Conservation (phyloP, 2,113 vertebrate genomes). For the Gyps fulvus region DNA sequence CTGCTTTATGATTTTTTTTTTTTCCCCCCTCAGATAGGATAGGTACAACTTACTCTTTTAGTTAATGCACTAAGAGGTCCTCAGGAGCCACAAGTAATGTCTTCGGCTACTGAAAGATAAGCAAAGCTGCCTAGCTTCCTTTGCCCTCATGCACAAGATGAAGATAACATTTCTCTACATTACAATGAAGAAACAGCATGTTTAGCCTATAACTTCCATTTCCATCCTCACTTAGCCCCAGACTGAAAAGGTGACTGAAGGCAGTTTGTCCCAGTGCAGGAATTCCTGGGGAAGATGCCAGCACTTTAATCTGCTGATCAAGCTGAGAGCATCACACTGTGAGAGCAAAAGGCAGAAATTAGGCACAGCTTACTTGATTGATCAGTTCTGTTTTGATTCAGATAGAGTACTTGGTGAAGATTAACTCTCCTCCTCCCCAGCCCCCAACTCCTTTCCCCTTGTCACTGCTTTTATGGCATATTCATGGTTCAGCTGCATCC, state of each 20-base stretch:
- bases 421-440: neutral
- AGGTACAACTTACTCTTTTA: neutral
- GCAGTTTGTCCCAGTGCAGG: slow-evolving; percentile 33
- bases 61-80: neutral
- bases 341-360: neutral
- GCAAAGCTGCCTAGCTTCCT: neutral
- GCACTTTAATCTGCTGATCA: slow-evolving; percentile 43
- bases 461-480: neutral
- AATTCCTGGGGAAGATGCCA: slow-evolving; percentile 52
- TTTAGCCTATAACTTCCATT: neutral
- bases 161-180: rapidly evolving
- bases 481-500: neutral
- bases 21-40: neutral
- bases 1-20: neutral
- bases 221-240: neutral
- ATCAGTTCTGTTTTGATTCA: neutral
- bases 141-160: neutral
- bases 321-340: neutral
- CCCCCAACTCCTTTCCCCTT: neutral
- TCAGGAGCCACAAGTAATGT: neutral
- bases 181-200: neutral
- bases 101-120: neutral
- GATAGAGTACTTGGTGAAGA: neutral
- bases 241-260: neutral
- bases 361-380: neutral